phyloP scores from a whole-genome alignment of 2,888 invertebrate genomes.

The Ecliptopera silaceata region DNA sequence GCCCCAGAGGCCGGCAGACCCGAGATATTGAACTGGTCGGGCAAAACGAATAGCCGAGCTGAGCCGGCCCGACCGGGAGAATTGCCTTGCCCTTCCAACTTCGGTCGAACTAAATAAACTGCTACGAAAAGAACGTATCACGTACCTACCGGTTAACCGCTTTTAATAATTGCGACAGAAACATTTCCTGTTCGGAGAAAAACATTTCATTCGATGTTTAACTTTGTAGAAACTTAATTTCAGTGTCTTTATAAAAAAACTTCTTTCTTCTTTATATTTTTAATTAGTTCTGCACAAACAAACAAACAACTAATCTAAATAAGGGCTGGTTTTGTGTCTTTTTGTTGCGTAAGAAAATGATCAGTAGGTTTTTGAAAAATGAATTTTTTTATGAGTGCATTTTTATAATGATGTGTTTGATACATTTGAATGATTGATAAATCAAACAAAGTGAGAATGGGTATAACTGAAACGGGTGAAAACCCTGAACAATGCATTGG shows the following conservation, averaged over 20 bases:
- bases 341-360: neutral
- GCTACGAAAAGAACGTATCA: constrained; percentile 17
- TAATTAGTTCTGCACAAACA: too few species aligned
- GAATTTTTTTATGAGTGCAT: too few species aligned
- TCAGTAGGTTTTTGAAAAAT: neutral
- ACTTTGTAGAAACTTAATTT: too few species aligned
- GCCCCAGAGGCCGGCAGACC: constrained; percentile 61
- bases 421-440: too few species aligned
- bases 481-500: constrained; percentile 24
- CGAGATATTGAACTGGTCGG: constrained; percentile 60
- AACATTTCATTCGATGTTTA: neutral
- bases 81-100: constrained; percentile 40
- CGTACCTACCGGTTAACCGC: constrained; percentile 4
- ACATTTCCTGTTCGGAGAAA: neutral
- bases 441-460: too few species aligned
- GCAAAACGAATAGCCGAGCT: constrained; percentile 54
- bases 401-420: too few species aligned
- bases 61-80: constrained; percentile 43
- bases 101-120: constrained; percentile 33
- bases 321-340: neutral
- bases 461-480: neutral
- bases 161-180: neutral
- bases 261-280: too few species aligned
- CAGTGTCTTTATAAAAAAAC: too few species aligned
- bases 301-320: too few species aligned